Evolutionary conservation across 2,888 invertebrate genomes (phyloP), one percentile per base, ranked within the genome.

Genomic region (Rosalia funebris): DNA sequence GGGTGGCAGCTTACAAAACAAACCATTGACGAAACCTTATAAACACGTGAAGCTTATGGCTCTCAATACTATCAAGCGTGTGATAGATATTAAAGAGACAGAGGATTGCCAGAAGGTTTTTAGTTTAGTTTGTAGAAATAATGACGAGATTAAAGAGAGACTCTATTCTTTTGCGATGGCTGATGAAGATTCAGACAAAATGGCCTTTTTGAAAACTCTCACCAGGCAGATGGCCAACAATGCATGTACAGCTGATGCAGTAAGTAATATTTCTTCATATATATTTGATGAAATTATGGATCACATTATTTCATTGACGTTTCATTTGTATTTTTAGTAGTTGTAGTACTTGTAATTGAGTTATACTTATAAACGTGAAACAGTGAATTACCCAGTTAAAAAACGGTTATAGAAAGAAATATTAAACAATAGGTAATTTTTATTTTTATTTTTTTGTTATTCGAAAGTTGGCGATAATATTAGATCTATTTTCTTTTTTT

Each of bases 161-260:
- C 82, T 95, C 65, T 93, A 90, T 83, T 91, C 94, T 39, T 96
- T 96, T 81, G 90, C 91, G 77, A 89, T 96, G 77, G 73, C 68
- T 0, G 92, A 93, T 73, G 93, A 94, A 71, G 90, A 92, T 58
- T 87, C 89, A 53, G 91, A 92, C 80, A 96, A 96, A 83, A 83
- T 86, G 42, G 86, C 88, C 68, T 95, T 95, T 82, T 86, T 97
- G 71, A 89, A 89, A 68, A 89, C 88, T 64, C 84, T 97, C 65
- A 95, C 95, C 78, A 88, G 93, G 77, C 93, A 94, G 81, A 92
- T 96, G 87, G 96, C 96, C 41, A 94, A 94, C 78, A 93, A 93
- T 69, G 90, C 94, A 71, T 96, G 96, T 82, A 90, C 94, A 80
- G 91, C 96, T 70, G 96, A 96, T 85, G 91, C 94, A 77, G 95